A percentile compares a stretch with the other conserved stretches of the same genome.
phyloP scores from a whole-genome alignment of 2,113 vertebrate species.

The Anhinga anhinga region DNA sequence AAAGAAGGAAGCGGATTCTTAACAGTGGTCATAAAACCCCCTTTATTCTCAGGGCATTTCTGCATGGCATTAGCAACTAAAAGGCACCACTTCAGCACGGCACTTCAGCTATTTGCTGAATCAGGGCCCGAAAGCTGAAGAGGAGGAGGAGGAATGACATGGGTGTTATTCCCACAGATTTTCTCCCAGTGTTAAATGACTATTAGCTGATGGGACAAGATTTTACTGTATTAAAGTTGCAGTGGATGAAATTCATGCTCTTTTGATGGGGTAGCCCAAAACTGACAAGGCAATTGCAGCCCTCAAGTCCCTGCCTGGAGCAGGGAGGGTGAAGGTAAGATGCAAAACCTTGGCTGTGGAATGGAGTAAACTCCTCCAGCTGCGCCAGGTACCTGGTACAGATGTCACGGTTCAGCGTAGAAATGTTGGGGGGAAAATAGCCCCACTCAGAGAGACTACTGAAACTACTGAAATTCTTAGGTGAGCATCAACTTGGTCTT shows the following conservation, averaged over 20 bases:
- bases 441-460: not conserved
- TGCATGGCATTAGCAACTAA: conserved; percentile 34
- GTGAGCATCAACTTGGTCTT: not conserved
- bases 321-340: not conserved
- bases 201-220: not conserved
- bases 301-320: not conserved
- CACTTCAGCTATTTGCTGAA: conserved; percentile 31
- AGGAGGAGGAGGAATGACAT: not conserved
- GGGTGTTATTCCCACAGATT: not conserved
- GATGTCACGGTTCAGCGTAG: not conserved
- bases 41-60: conserved; percentile 19
- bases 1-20: conserved; percentile 27
- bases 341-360: not conserved
- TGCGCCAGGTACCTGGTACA: not conserved
- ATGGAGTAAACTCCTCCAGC: not conserved
- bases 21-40: not conserved
- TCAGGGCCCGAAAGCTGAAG: not conserved
- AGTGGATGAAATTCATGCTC: not conserved
- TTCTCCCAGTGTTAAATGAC: not conserved
- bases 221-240: not conserved
- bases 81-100: conserved; percentile 1
- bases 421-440: not conserved
- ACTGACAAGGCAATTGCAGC: not conserved
- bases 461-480: not conserved
- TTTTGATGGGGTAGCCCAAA: not conserved